Evolutionary conservation across 2,888 invertebrate species (phyloP), one percentile per base, ranked within the genome.

Genomic region (Andrena dorsata): DNA sequence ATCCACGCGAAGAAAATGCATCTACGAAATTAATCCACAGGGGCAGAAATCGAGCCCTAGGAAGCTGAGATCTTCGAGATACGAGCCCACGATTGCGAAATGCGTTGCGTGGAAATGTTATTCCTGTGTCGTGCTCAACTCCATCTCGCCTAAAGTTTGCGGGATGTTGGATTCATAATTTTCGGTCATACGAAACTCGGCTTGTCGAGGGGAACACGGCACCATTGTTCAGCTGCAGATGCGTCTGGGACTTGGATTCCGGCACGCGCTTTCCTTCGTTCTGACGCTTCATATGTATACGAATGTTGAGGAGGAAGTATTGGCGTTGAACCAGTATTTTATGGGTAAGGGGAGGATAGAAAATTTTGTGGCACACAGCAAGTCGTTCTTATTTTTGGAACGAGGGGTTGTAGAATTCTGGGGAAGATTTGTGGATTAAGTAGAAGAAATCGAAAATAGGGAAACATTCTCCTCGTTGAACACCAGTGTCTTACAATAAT

Each of bases 221-320:
- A 89, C 87, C 91, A 91, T 91, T 91, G 91, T 92, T 93, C 91
- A 92, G 92, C 92, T 93, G 92, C 91, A 92, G 92, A 92, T 92
- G 91, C 92, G 89, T 90, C 87, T 80, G 84, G 90, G 41, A 90
- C 90, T 90, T 90, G 89, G 76, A 72, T 69, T 64, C 30, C 23
- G 60, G 30, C 49, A n/a, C 26, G 23, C 58, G 47, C 8, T 28
- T 26, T 26, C 35, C 8, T n/a, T 26, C 28, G 47, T 35, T 10
- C n/a, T 28, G 20, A 10, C 10, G n/a, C 8, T 20, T 2, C 6
- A 35, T 26, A 32, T 26, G 28, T 26, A 32, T 26, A 16, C 6
- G 6, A 60, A 49, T 26, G 58, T 32, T 47, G 30, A 56, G 60
- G 32, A 47, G 49, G n/a, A 53, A 65, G 26, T 30, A 20, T 32